These are phyloP conservation scores for Syrmaticus mikado DNA, from an alignment of 2,113 vertebrate genomes.

Conservation along the genomic window DNA sequence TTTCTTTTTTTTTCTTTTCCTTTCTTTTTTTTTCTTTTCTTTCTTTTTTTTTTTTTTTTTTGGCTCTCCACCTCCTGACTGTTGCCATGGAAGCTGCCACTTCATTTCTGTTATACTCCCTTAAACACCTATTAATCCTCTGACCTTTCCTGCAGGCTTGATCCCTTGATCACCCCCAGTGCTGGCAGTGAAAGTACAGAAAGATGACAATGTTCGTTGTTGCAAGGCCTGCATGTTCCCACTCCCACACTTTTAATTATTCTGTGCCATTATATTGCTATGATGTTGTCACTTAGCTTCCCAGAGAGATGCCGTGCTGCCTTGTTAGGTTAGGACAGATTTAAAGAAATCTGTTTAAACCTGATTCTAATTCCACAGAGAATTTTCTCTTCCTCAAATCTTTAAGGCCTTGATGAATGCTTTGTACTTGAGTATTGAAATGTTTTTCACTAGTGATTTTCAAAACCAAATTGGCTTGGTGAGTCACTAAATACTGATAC, in stretches of 20 bases:
- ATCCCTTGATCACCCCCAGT: background rate
- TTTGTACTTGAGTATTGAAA: background rate
- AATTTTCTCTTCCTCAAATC: background rate
- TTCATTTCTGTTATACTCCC: background rate
- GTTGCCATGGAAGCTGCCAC: constrained; percentile 33
- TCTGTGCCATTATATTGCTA: constrained; percentile 17
- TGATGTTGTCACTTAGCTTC: constrained; percentile 59
- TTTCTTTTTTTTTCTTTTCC: background rate
- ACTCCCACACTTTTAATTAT: constrained; percentile 35
- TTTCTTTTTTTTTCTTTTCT: too few relatives aligned
- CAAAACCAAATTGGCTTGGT: background rate
- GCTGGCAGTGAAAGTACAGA: background rate
- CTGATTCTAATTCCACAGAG: background rate
- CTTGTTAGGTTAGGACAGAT: constrained; percentile 50
- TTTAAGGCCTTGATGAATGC: background rate
- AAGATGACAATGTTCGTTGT: background rate
- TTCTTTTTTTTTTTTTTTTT: background rate
- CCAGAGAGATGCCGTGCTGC: constrained; percentile 44
- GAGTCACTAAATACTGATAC: background rate
- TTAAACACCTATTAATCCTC: constrained; percentile 43
- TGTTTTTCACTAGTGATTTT: background rate
- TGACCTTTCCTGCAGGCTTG: constrained; percentile 20
- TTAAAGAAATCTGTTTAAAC: constrained; percentile 40
- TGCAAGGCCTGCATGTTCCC: background rate
- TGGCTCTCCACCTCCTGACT: background rate